Conservation (phyloP, 2,113 vertebrate genomes). For the Catagonus wagneri region DNA sequence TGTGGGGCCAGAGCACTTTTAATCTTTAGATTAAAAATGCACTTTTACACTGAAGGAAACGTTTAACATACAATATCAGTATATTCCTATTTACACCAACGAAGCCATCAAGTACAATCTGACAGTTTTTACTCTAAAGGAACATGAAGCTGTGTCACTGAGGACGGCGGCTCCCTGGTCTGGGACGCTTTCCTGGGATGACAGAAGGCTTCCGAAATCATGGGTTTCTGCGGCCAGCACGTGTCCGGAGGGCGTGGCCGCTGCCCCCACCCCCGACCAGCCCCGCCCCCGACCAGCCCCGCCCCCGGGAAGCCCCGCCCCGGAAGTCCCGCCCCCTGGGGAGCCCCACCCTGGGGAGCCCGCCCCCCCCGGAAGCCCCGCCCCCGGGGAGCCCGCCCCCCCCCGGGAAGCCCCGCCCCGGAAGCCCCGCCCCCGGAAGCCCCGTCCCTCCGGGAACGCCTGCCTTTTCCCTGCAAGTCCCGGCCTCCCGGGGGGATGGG, state of each 20-base stretch:
- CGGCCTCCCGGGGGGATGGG: accelerated
- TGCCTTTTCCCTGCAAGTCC: no score
- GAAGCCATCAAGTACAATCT: no score
- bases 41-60: not conserved
- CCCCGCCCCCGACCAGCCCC: accelerated
- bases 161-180: not conserved
- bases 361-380: no score
- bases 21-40: not conserved
- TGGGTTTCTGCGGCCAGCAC: not conserved
- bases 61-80: not conserved
- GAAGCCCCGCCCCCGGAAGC: no score
- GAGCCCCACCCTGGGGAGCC: no score
- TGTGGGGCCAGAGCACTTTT: accelerated
- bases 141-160: accelerated
- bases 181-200: accelerated
- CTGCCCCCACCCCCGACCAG: not conserved
- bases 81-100: not conserved
- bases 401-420: no score
- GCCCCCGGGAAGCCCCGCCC: no score
- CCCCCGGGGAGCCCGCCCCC: no score
- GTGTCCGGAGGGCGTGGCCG: not conserved
- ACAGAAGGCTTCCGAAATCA: not conserved
- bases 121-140: accelerated
- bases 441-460: no score
- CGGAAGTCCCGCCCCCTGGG: accelerated